Evolutionary conservation across 2,888 invertebrate genomes (phyloP), one percentile per base, ranked within the genome.

Genomic region (Spodoptera picta): DNA sequence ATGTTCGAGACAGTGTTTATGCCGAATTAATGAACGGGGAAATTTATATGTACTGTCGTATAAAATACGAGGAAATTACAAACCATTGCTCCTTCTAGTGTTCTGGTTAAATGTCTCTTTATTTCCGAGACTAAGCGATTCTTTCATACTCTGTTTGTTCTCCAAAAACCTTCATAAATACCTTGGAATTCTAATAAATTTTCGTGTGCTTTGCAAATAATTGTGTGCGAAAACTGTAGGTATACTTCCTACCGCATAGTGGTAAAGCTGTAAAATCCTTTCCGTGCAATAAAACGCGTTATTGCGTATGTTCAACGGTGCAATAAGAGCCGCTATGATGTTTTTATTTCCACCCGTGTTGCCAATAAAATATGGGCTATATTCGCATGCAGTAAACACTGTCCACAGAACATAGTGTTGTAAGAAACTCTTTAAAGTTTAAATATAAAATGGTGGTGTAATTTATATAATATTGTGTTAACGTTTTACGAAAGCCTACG

Each of bases 1-100:
- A 79, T 83, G 80, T 85, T 94, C 95, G 96, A 95, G 96, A 97
- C 97, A 95, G 95, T 95, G 94, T 96, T 96, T 93, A 96, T 96
- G 95, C 96, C 96, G 95, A 61, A 77, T 60, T 62, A 60, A 74
- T 69, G 65, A 62, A 54, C 61, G 57, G 54, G 68, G 24, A 56
- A 69, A 75, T 61, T 44, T 73, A 74, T 69, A 50, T 67, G 55
- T 63, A 61, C 36, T 64, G 61, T 42, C 55, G 44, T 77, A 44
- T 36, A 49, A 52, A 63, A 44, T 53, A 55, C 55, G 56, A 44
- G 14, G 47, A 53, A 49, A 58, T 65, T 71, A 63, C 60, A 64
- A 71, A 65, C 58, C 66, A 54, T 67, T 64, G 56, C 31, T 41
- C 43, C 45, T 50, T 50, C 23, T 53, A 53, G 45, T 54, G 57